phyloP scores from a whole-genome alignment of 2,888 invertebrate genomes.

The Carterocephalus palaemon region DNA sequence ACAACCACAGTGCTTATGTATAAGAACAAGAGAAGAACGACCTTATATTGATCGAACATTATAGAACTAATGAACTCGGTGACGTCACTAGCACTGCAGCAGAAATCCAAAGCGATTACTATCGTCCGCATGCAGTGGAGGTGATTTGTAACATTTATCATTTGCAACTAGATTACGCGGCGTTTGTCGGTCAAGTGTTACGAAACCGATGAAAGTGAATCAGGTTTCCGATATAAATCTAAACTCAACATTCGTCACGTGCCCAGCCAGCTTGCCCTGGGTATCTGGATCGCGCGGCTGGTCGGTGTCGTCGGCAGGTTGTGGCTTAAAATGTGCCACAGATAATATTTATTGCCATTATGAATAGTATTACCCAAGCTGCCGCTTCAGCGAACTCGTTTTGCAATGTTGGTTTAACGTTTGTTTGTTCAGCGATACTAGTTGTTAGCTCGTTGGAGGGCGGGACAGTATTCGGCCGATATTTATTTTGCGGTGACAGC shows the following conservation, averaged over 20 bases:
- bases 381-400: neutral
- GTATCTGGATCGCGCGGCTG: slow-evolving; percentile 1
- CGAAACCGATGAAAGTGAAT: slow-evolving; percentile 11
- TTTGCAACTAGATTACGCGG: slow-evolving; percentile 2
- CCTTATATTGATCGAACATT: too few species aligned
- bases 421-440: too few species aligned
- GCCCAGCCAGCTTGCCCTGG: neutral
- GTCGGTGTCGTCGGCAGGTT: neutral
- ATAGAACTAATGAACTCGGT: too few species aligned
- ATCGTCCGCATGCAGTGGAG: too few species aligned
- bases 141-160: slow-evolving; percentile 5
- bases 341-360: neutral
- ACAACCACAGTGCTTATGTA: too few species aligned
- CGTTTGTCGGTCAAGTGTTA: slow-evolving; percentile 21
- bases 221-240: slow-evolving; percentile 15
- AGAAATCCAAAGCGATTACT: too few species aligned
- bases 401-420: too few species aligned
- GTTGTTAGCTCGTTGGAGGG: too few species aligned
- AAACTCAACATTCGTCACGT: slow-evolving; percentile 16
- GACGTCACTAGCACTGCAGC: too few species aligned
- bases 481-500: too few species aligned
- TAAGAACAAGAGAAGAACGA: too few species aligned
- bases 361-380: neutral
- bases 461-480: too few species aligned
- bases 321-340: neutral